phyloP scores from a whole-genome alignment of 2,113 vertebrate species.

The Stigmatopora argus region DNA sequence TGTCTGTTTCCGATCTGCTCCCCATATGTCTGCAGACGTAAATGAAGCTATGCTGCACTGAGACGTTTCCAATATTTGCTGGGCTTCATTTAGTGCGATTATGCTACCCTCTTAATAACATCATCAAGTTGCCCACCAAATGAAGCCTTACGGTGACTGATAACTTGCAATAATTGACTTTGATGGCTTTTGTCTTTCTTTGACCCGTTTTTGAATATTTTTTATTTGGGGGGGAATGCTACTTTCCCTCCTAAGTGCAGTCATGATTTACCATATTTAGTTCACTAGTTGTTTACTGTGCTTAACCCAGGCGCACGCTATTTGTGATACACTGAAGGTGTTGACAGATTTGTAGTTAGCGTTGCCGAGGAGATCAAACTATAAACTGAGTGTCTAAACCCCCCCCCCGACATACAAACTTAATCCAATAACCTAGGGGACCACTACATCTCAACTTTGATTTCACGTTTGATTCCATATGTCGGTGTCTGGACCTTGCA shows the following conservation, averaged over 20 bases:
- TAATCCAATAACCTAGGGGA: not conserved
- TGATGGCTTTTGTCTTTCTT: not conserved
- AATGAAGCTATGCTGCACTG: slow-evolving; percentile 21
- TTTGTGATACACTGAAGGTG: not conserved
- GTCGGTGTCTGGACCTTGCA: slow-evolving; percentile 11
- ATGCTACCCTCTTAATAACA: not conserved
- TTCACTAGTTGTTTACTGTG: not conserved
- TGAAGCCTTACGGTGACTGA: not conserved
- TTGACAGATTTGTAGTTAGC: not conserved
- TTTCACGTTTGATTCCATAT: not conserved
- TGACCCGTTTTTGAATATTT: not conserved
- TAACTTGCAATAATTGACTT: not conserved
- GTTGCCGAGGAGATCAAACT: not conserved
- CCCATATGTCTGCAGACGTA: slow-evolving; percentile 39
- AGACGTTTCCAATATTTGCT: not conserved
- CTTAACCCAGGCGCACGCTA: not conserved
- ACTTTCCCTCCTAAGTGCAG: too few species aligned
- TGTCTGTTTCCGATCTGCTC: slow-evolving; percentile 47
- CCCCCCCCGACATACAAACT: not conserved
- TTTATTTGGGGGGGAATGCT: too few species aligned
- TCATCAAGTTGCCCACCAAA: not conserved
- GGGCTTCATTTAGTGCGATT: not conserved
- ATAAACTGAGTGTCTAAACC: not conserved
- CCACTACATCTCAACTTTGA: not conserved
- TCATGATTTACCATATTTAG: not conserved